Evolutionary conservation across 2,113 vertebrate genomes (phyloP).

Genomic region (Ageneiosus marmoratus): DNA sequence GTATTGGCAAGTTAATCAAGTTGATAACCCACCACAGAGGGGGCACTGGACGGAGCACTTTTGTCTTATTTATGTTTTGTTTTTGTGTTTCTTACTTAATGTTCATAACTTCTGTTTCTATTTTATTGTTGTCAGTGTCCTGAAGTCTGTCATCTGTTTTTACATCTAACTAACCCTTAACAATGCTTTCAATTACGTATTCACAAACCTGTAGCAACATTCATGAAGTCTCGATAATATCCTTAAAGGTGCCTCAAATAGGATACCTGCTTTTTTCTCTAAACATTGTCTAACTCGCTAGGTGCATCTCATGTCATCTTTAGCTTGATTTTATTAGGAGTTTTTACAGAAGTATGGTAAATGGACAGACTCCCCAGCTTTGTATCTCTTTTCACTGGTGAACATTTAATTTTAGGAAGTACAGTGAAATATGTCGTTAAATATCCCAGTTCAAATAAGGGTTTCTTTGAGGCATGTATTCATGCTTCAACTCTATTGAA

Average conservation of each 20-base stretch:
- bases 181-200: not conserved
- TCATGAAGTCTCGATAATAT: constrained; percentile 37
- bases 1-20: constrained; percentile 28
- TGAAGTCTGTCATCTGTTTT: constrained; percentile 68
- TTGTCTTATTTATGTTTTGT: constrained; percentile 53
- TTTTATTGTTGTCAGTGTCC: constrained; percentile 64
- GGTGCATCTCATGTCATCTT: not conserved
- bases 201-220: constrained; percentile 39
- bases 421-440: constrained; percentile 10
- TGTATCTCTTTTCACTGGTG: not conserved
- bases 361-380: not conserved
- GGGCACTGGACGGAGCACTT: constrained; percentile 81
- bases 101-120: constrained; percentile 57
- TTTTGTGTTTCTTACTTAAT: constrained; percentile 32
- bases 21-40: constrained; percentile 62
- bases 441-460: not conserved
- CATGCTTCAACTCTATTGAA: not conserved
- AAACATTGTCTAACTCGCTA: not conserved
- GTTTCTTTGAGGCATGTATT: constrained; percentile 12
- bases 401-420: not conserved
- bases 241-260: constrained; percentile 34
- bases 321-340: not conserved
- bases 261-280: not conserved
- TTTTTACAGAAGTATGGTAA: not conserved
- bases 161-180: constrained; percentile 68